Percentiles rank a stretch among this genome's conserved stretches.
Conservation (phyloP, 2,113 vertebrate species). For the Rhea pennata region DNA sequence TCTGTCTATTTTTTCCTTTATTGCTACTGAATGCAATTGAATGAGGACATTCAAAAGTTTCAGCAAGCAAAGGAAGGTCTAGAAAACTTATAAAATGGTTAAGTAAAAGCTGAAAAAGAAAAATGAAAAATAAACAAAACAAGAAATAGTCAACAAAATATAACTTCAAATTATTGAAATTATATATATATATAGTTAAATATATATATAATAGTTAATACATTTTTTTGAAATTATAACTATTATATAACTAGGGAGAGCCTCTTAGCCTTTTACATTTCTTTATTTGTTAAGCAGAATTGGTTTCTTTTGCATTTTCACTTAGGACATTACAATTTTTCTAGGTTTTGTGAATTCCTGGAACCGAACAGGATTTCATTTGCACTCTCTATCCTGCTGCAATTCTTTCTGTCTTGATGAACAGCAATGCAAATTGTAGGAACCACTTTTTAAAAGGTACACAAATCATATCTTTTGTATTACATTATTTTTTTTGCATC, state of each 20-base stretch:
- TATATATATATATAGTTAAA: too few relatives aligned
- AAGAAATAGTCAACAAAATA: neutral
- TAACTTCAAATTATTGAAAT: neutral
- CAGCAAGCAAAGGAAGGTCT: neutral
- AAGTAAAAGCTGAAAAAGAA: neutral
- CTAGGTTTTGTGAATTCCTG: neutral
- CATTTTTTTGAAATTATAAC: too few relatives aligned
- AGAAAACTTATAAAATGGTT: neutral
- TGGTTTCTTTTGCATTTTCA: neutral
- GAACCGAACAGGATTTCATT: neutral
- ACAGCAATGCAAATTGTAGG: neutral
- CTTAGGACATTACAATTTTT: neutral
- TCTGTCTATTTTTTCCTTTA: neutral
- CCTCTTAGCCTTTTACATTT: rapidly evolving
- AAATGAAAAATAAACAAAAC: neutral
- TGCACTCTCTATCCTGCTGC: rapidly evolving
- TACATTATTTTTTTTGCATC: neutral
- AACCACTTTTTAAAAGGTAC: neutral
- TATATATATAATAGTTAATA: too few relatives aligned
- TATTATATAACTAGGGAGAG: neutral
- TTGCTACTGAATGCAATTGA: neutral
- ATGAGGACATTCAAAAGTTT: neutral
- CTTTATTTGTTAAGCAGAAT: neutral
- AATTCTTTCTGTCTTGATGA: neutral
- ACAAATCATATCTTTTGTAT: neutral